Evolutionary conservation across 2,797 vertebrate genomes (phyloP).

Genomic region (Periparus ater): DNA sequence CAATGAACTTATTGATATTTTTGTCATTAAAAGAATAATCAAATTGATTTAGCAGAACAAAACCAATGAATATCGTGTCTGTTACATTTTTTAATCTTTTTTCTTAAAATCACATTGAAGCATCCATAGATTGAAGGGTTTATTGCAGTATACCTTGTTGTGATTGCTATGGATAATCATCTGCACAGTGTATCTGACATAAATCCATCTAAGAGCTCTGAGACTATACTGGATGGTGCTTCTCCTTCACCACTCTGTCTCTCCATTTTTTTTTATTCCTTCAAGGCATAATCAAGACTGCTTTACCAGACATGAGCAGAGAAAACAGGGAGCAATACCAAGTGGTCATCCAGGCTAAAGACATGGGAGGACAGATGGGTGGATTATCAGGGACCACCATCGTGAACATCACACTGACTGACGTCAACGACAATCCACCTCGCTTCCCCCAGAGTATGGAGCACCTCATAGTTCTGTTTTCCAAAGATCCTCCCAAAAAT

Average conservation of each 20-base stretch:
- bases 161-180: neutral
- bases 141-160: neutral
- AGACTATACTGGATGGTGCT: neutral
- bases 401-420: slow-evolving; percentile 91
- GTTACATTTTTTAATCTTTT: neutral
- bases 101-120: neutral
- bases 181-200: neutral
- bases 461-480: neutral
- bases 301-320: slow-evolving; percentile 94
- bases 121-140: neutral
- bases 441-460: slow-evolving; percentile 93
- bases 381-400: slow-evolving; percentile 94
- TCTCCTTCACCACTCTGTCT: neutral
- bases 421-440: slow-evolving; percentile 96
- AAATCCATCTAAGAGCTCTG: neutral
- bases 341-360: slow-evolving; percentile 97
- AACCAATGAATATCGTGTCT: neutral
- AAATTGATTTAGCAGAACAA: neutral
- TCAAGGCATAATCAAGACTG: slow-evolving; percentile 92
- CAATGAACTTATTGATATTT: neutral
- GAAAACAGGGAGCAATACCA: slow-evolving; percentile 95
- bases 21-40: neutral
- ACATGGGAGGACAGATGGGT: slow-evolving; percentile 99
- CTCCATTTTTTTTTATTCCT: neutral
- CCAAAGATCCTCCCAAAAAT: neutral